Base-by-base conservation (phyloP, 2,797 vertebrate genomes). In the Intellagama lesueurii region DNA sequence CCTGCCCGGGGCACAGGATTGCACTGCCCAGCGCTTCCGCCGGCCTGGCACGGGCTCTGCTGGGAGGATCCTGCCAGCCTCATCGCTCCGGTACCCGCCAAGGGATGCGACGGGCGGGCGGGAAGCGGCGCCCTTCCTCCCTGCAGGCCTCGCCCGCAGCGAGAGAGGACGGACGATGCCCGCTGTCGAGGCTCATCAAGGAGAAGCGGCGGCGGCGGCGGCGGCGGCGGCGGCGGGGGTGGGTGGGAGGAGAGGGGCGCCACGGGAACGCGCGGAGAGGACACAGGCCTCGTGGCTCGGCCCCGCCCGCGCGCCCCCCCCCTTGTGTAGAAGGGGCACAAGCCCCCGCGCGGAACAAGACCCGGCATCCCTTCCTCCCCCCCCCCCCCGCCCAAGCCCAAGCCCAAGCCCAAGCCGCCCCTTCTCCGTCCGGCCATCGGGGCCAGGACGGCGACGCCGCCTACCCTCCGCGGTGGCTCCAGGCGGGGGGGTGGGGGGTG, bases 371-470 rank as follows among this genome's bases (percentile, higher is more conserved):
- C 1, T n/a, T n/a, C n/a, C 7, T 1, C 52, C 70, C 28, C 7
- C 28, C 49, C 60, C 80, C 60, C 22, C n/a, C n/a, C n/a, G n/a
- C n/a, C n/a, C n/a, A n/a, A n/a, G n/a, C n/a, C n/a, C n/a, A n/a
- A n/a, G n/a, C n/a, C n/a, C 3, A 14, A 30, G 69, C n/a, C 19
- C 7, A 0, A 1, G 56, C 9, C 44, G 47, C 19, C 70, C 91
- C 95, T 89, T 91, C 93, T 89, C 75, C 0, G 52, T 56, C 52
- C 52, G 8, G 52, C 52, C 52, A 56, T 56, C 52, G 52, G 52
- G 52, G 52, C 52, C 52, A 14, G 52, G 52, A 56, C 52, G 89
- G 49, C 49, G 64, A 66, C 35, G 79, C 0, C 52, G 52, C 8
- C 52, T 56, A 8, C 52, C 52, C 52, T 56, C 52, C 52, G 52